Evolutionary conservation across 1,140 invertebrate genomes (phyloP).

Genomic region (Himalopsyche phryganea): DNA sequence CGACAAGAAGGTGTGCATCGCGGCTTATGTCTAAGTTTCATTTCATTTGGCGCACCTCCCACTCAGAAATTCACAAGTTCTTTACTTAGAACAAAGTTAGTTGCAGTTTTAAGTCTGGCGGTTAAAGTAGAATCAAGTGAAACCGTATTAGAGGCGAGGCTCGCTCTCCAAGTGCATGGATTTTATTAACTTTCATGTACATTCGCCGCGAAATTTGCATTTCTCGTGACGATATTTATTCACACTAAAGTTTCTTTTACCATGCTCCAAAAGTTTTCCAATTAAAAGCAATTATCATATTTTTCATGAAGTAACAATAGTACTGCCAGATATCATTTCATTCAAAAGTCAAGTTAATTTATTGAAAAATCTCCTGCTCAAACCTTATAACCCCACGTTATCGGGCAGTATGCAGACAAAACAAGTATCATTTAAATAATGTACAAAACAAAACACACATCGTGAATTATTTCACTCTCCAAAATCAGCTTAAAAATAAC

Average conservation of each 20-base stretch:
- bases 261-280: slow-evolving; percentile 24
- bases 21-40: slow-evolving; percentile 6
- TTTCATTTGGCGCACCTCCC: slow-evolving; percentile 21
- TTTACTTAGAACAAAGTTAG: slow-evolving; percentile 18
- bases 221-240: slow-evolving; percentile 21
- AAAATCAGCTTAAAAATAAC: too few relatives aligned
- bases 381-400: too few relatives aligned
- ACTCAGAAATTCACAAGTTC: slow-evolving; percentile 18
- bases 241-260: slow-evolving; percentile 14
- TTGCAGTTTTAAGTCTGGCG: slow-evolving; percentile 27
- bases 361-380: too few relatives aligned
- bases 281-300: slow-evolving; percentile 25
- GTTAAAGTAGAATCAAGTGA: slow-evolving; percentile 23
- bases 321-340: background rate
- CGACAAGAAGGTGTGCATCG: too few relatives aligned
- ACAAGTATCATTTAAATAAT: too few relatives aligned
- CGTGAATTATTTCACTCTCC: too few relatives aligned
- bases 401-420: too few relatives aligned
- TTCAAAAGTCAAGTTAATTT: too few relatives aligned
- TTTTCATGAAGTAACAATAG: too few relatives aligned
- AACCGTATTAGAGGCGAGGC: slow-evolving; percentile 7
- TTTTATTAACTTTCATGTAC: slow-evolving; percentile 23
- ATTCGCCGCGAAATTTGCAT: slow-evolving; percentile 26
- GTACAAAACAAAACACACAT: too few relatives aligned
- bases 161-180: slow-evolving; percentile 13